Percentiles rank a stretch among this genome's conserved stretches.
These are phyloP conservation scores for Heliocidaris tuberculata DNA, from an alignment of 35 echinoderm and acorn worm genomes.

Conservation along the genomic window DNA sequence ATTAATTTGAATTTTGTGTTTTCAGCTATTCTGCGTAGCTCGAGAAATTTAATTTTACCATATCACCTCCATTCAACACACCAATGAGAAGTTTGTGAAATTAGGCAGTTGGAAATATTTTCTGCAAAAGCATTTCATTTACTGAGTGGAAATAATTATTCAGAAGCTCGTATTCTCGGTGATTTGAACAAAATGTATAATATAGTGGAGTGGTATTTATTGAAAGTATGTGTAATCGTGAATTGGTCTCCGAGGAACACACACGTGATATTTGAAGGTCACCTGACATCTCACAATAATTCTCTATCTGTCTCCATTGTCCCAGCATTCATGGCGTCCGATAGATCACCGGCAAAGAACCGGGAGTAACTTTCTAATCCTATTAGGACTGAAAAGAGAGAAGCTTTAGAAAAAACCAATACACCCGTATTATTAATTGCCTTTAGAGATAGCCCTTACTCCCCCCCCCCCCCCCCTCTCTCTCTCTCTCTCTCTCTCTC, in stretches of 20 bases:
- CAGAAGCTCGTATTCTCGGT: too few species aligned
- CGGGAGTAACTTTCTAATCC: not conserved
- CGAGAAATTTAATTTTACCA: too few species aligned
- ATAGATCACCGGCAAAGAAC: not conserved
- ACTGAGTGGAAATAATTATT: too few species aligned
- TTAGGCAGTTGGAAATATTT: too few species aligned
- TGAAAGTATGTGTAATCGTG: too few species aligned
- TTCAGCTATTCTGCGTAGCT: too few species aligned
- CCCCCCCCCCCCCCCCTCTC: not conserved
- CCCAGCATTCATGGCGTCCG: not conserved
- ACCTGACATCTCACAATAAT: not conserved
- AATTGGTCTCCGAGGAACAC: not conserved
- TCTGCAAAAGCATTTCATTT: too few species aligned
- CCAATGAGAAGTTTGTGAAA: too few species aligned
- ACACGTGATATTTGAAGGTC: not conserved
- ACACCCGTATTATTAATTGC: not conserved
- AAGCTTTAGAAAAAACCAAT: not conserved
- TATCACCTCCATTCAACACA: too few species aligned
- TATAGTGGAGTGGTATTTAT: too few species aligned
- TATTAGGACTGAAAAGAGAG: not conserved
- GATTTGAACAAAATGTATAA: too few species aligned
- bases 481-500: not conserved
- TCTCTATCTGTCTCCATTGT: not conserved
- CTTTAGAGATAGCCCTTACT: not conserved
- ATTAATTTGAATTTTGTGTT: too few species aligned